Evolutionary conservation across 2,113 vertebrate species (phyloP).

Genomic region (Ornithorhynchus anatinus): DNA sequence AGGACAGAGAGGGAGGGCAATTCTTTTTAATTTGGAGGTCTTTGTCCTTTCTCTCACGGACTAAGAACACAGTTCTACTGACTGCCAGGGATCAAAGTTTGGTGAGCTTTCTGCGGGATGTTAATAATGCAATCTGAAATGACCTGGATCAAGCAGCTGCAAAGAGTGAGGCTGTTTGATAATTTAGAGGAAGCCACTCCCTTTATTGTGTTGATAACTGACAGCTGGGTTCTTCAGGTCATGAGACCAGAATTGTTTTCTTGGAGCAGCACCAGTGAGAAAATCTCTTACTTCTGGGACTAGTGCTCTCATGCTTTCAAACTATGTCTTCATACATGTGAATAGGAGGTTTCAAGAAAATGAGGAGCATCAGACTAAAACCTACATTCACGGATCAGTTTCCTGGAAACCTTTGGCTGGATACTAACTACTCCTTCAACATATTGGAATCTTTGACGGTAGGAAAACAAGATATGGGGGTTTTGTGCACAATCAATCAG

Average conservation of each 20-base stretch:
- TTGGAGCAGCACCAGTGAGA: constrained; percentile 14
- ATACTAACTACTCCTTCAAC: no score
- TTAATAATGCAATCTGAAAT: no score
- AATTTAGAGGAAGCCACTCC: constrained; percentile 10
- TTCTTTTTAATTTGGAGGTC: background rate
- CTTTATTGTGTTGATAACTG: constrained; percentile 6
- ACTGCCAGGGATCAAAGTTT: background rate
- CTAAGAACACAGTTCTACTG: background rate
- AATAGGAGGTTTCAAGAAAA: no score
- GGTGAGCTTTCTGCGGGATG: no score
- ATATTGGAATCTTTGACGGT: no score
- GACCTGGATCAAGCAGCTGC: background rate
- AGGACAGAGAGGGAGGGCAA: rapidly evolving
- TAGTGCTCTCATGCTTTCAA: no score
- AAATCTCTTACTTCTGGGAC: constrained; percentile 13
- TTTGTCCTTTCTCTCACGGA: background rate
- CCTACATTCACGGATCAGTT: no score
- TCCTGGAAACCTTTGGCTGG: no score
- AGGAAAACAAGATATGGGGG: no score
- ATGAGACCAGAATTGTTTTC: constrained; percentile 34
- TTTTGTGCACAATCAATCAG: no score
- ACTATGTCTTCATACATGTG: no score
- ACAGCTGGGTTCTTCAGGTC: background rate
- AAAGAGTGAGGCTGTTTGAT: background rate
- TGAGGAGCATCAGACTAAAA: no score